Conservation (phyloP, 2,888 invertebrate species). For the Tetheella fluctuosa region DNA sequence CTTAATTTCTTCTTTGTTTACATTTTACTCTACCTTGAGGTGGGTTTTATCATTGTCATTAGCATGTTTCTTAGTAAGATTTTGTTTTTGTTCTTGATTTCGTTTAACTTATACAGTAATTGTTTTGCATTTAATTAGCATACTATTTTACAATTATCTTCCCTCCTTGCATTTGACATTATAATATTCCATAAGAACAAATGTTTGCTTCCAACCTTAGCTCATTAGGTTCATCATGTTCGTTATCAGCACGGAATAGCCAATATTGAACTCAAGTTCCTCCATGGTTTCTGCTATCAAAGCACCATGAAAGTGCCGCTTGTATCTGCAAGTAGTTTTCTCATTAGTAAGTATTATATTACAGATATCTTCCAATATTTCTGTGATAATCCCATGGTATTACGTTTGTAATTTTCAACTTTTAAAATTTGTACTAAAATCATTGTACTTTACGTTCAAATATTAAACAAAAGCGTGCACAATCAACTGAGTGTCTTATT, state of each 20-base stretch:
- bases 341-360: too few relatives aligned
- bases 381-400: too few relatives aligned
- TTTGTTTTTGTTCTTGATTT: too few relatives aligned
- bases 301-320: too few relatives aligned
- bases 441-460: background rate
- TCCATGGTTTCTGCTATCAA: too few relatives aligned
- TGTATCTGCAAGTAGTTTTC: too few relatives aligned
- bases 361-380: too few relatives aligned
- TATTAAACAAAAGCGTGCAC: background rate
- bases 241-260: background rate
- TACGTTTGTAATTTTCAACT: too few relatives aligned
- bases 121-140: background rate
- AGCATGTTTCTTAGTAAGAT: background rate
- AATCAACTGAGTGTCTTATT: slow-evolving; percentile 15
- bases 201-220: background rate
- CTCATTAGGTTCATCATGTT: background rate
- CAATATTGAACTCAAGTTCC: too few relatives aligned
- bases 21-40: background rate
- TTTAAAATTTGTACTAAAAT: too few relatives aligned
- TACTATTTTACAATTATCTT: too few relatives aligned
- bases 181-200: background rate
- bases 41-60: background rate
- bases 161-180: too few relatives aligned
- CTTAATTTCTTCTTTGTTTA: slow-evolving; percentile 36
- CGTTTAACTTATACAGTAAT: background rate